phyloP scores from a whole-genome alignment of 2,113 vertebrate species.

The Myotis brandtii region DNA sequence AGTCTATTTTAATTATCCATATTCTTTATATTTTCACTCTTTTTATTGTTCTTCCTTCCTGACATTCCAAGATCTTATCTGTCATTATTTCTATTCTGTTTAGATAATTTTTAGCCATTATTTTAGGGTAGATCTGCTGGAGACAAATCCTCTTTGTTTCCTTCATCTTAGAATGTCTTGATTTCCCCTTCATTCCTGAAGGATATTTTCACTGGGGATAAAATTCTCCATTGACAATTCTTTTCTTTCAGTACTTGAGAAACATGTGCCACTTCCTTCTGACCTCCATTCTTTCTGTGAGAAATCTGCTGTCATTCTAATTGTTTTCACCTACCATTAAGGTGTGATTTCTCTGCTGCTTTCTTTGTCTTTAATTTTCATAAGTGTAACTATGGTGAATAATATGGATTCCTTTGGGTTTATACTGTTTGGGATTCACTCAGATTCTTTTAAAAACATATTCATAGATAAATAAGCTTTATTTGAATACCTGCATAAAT shows the following conservation, averaged over 20 bases:
- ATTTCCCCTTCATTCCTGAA: background rate
- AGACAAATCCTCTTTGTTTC: background rate
- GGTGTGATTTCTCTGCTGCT: background rate
- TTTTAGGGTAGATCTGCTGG: background rate
- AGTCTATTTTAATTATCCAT: background rate
- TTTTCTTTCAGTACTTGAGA: background rate
- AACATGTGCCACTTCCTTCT: background rate
- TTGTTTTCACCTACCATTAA: background rate
- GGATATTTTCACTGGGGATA: background rate
- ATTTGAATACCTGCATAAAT: background rate
- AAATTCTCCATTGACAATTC: background rate
- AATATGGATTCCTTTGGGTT: background rate
- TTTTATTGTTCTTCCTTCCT: background rate
- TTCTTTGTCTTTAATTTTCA: slow-evolving; percentile 20
- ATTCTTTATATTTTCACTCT: background rate
- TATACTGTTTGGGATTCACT: background rate
- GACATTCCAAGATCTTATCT: background rate
- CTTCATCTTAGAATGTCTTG: background rate
- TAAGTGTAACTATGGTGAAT: background rate
- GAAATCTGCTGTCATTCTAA: background rate
- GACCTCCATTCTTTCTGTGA: background rate
- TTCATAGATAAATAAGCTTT: background rate
- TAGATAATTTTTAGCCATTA: background rate
- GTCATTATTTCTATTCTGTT: background rate
- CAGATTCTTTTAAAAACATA: background rate